Evolutionary conservation across 2,113 vertebrate genomes (phyloP).

Genomic region (Phalacrocorax aristotelis): DNA sequence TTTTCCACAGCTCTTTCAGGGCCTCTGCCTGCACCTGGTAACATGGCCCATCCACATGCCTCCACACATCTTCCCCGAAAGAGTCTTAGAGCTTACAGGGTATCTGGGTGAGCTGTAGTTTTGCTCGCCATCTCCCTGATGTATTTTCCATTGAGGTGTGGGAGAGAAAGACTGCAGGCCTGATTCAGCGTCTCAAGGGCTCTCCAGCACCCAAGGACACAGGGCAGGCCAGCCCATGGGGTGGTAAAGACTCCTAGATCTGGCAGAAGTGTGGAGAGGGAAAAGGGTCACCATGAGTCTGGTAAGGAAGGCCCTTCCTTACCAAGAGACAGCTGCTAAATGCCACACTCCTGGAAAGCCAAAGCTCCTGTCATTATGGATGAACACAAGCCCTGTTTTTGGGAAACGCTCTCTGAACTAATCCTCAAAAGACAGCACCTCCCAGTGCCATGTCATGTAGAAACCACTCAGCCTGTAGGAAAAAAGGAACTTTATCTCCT

Average conservation of each 20-base stretch:
- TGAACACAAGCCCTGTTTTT: neutral
- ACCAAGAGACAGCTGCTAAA: neutral
- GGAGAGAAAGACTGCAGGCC: neutral
- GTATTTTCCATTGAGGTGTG: neutral
- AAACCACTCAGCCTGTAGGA: neutral
- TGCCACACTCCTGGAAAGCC: too few relatives aligned
- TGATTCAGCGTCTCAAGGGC: neutral
- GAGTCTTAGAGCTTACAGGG: neutral
- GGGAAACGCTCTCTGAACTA: neutral
- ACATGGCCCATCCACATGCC: neutral
- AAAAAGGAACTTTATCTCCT: neutral
- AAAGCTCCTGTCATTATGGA: neutral
- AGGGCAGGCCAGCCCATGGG: neutral
- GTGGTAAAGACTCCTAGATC: neutral
- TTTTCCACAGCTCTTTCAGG: neutral
- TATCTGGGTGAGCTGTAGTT: fast-evolving
- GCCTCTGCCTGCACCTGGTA: neutral
- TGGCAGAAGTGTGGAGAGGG: neutral
- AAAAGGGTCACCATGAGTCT: neutral
- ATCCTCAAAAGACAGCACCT: neutral
- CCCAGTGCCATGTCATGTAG: neutral
- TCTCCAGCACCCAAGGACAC: neutral
- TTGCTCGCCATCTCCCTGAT: neutral
- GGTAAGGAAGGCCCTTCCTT: neutral
- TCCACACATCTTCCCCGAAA: neutral